Base-by-base conservation (phyloP, 2,113 vertebrate genomes). In the Oncorhynchus keta region DNA sequence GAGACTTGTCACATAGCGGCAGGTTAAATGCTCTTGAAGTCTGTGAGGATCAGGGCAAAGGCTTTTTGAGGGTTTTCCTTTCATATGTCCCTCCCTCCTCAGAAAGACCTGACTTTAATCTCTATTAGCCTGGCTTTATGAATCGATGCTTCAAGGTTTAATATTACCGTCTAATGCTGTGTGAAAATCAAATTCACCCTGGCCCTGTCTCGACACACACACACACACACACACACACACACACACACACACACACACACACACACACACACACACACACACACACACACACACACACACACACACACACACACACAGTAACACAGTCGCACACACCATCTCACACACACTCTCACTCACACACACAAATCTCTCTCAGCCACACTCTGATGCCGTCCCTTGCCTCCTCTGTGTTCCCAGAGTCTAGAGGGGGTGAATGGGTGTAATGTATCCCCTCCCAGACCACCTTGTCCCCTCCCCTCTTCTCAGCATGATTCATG, bases 121-220 rank as follows among this genome's bases (percentile, higher is more conserved):
- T 81, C 70, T 74, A 75, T 76, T 78, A 74, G 65, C 71, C 73
- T 39, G 66, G 55, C 73, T 75, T 80, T 81, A 84, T 86, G 75
- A 83, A 86, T 84, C 84, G 70, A 88, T 86, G 83, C 62, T 57
- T 79, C 48, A 81, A 73, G 68, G 76, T 83, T 77, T 84, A 80
- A 73, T 70, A 73, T 82, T 83, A 77, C 77, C n/a, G 11, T 9
- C n/a, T 62, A 62, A 62, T 62, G 59, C 59, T 62, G 59, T 62
- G 9, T 62, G 59, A 24, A 62, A 62, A 62, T n/a, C 20, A 22
- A 62, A 24, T 22, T n/a, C 59, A 62, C 18, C n/a, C 59, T 62
- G 59, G 51, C 12, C 16, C 16, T 55, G 14, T 55, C 49, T 14
- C 3, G 4, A 18, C 51, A 1, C 51, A 55, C 16, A 1, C 51